phyloP scores from a whole-genome alignment of 2,797 vertebrate species.

The Anniella stebbinsi region DNA sequence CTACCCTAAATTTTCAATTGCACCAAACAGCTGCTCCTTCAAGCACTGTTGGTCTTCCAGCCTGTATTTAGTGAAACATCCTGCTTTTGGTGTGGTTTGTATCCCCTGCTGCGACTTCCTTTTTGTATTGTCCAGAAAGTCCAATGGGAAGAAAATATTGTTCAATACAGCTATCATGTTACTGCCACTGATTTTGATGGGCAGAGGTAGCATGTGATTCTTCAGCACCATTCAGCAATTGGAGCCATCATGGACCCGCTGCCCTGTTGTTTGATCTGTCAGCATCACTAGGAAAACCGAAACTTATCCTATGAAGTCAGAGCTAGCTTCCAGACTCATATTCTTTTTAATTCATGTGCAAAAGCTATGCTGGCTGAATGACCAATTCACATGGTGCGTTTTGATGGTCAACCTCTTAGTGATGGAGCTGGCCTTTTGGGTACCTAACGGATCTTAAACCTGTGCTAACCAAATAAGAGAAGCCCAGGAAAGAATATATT shows the following conservation, averaged over 20 bases:
- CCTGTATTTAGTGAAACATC: background rate
- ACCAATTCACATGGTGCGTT: background rate
- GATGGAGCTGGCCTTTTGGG: background rate
- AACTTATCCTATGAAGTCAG: background rate
- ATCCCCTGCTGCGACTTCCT: background rate
- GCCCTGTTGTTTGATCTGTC: background rate
- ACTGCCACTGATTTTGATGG: background rate
- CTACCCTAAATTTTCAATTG: background rate
- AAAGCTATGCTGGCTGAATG: background rate
- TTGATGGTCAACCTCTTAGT: background rate
- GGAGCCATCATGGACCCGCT: background rate
- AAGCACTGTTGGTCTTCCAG: background rate
- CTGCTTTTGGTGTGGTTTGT: background rate
- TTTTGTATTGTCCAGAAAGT: background rate
- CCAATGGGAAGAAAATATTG: background rate
- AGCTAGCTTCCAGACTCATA: background rate
- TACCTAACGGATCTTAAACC: background rate
- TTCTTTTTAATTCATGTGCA: background rate
- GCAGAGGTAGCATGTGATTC: background rate
- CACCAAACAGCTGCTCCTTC: background rate
- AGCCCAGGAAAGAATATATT: background rate
- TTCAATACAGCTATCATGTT: background rate
- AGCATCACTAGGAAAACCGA: background rate
- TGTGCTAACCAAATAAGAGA: slow-evolving; percentile 7
- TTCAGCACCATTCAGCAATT: background rate